Percentiles rank a stretch among this genome's conserved stretches.
These are phyloP conservation scores for Porites evermanni DNA, from an alignment of 92 coral and sea anemone species.

Conservation along the genomic window DNA sequence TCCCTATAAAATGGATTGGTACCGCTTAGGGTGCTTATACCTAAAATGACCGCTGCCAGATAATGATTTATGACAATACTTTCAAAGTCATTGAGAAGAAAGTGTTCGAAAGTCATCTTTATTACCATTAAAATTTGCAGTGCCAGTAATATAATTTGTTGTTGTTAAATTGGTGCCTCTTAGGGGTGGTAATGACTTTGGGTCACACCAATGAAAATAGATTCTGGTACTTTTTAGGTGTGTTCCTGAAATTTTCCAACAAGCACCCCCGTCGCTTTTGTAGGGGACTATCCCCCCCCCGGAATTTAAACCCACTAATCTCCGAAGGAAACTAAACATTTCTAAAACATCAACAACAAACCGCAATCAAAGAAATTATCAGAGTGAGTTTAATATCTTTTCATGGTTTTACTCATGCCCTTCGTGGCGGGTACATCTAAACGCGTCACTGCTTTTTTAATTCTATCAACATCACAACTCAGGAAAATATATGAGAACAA, in stretches of 20 bases:
- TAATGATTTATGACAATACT: no score
- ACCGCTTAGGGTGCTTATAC: neutral
- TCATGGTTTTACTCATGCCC: slow-evolving; percentile 3
- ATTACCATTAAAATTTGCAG: no score
- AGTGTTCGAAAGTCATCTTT: no score
- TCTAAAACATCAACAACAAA: slow-evolving; percentile 1
- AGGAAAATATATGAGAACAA: neutral
- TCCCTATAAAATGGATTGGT: neutral
- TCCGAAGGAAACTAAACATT: neutral
- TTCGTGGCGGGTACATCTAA: slow-evolving; percentile 1
- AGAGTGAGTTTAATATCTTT: neutral
- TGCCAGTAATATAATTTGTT: no score
- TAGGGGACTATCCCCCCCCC: no score
- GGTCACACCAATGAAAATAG: neutral
- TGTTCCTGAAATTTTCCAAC: no score
- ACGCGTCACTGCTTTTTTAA: neutral
- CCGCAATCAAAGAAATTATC: neutral
- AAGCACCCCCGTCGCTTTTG: no score
- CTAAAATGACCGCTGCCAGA: no score
- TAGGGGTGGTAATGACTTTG: neutral
- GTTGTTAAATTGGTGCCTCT: no score
- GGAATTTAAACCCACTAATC: neutral
- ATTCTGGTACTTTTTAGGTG: no score
- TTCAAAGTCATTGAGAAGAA: no score
- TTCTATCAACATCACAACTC: slow-evolving; percentile 7